Conservation (phyloP, 64 coral and sea anemone genomes). For the Dendrophyllia cribrosa region DNA sequence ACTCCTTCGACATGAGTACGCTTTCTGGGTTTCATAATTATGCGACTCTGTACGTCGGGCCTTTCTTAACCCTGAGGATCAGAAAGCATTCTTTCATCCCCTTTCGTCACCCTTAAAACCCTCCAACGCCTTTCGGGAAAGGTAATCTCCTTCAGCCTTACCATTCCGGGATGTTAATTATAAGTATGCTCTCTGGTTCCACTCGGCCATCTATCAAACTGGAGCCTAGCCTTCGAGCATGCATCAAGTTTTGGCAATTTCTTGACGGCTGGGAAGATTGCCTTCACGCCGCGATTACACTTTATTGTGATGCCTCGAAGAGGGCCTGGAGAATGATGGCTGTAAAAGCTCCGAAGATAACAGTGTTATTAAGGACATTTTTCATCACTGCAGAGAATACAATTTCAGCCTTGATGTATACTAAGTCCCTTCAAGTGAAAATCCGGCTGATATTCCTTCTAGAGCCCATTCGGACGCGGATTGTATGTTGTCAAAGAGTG, state of each 20-base stretch:
- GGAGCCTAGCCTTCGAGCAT: not conserved
- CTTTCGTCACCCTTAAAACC: not conserved
- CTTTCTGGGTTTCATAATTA: conserved; percentile 55
- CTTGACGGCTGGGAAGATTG: conserved; percentile 23
- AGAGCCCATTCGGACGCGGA: no score
- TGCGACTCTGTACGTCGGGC: conserved; percentile 51
- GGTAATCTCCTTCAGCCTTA: not conserved
- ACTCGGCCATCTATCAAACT: not conserved
- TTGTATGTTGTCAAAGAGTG: no score
- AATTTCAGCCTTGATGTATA: conserved; percentile 23
- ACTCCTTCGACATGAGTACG: conserved; percentile 25
- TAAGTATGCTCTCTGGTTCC: not conserved
- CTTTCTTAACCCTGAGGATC: conserved; percentile 10
- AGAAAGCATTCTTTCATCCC: not conserved
- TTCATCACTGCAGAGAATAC: not conserved
- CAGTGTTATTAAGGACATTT: not conserved
- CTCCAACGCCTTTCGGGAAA: conserved; percentile 30
- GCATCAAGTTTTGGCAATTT: conserved; percentile 20
- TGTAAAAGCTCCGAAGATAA: no score
- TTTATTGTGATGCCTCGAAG: conserved; percentile 40
- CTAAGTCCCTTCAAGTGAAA: conserved; percentile 30
- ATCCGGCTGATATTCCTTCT: no score
- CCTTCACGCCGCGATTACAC: not conserved
- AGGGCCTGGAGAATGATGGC: not conserved
- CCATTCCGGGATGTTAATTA: no score